Evolutionary conservation across 2,797 vertebrate genomes (phyloP).

Genomic region (Manis pentadactyla): DNA sequence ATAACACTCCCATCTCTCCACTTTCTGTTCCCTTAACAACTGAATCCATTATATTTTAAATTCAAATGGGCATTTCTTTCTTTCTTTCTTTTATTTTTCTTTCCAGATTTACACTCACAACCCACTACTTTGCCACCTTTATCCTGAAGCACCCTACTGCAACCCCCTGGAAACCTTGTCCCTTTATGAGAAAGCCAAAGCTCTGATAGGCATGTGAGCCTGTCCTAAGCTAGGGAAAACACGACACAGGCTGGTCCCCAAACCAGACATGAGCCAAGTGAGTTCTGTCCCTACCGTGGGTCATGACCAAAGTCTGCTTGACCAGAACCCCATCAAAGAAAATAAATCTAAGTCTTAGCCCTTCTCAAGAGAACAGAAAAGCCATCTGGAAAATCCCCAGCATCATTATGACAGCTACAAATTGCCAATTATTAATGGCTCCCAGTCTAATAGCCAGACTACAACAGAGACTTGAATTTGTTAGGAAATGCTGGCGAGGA

Average conservation of each 20-base stretch:
- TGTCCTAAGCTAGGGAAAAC: neutral
- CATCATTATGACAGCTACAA: constrained; percentile 72
- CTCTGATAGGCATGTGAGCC: neutral
- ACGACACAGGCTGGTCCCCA: neutral
- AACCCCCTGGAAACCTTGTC: neutral
- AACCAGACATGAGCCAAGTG: neutral
- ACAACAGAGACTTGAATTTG: constrained; percentile 37
- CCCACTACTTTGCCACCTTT: neutral
- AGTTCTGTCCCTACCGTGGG: neutral
- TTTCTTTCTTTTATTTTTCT: neutral
- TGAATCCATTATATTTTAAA: neutral
- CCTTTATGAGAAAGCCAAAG: neutral
- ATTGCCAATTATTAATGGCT: constrained; percentile 74
- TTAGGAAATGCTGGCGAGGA: constrained; percentile 47
- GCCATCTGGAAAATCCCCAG: constrained; percentile 67
- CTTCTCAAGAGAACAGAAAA: constrained; percentile 61
- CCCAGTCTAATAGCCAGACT: constrained; percentile 61
- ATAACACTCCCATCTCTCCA: neutral
- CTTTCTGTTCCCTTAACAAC: neutral
- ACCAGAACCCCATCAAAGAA: constrained; percentile 59
- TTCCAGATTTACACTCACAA: neutral
- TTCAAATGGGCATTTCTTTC: neutral
- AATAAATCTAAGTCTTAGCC: constrained; percentile 15
- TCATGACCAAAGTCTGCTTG: neutral
- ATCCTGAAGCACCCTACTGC: neutral